A percentile compares a stretch with the other conserved stretches of the same genome.
These are phyloP conservation scores for Troides helena DNA, from an alignment of 2,888 invertebrate species.

Conservation along the genomic window DNA sequence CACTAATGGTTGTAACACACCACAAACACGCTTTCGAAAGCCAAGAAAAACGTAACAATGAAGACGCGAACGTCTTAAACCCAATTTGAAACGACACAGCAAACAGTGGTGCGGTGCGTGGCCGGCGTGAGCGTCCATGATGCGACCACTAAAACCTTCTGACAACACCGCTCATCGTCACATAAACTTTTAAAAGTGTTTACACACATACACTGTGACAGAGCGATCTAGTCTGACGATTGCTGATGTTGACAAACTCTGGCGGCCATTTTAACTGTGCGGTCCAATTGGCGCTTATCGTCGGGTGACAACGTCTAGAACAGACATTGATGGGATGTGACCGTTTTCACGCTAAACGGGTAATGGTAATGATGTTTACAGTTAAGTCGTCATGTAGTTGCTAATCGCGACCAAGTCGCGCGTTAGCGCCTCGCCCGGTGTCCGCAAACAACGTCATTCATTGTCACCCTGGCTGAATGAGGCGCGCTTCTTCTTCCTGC, in stretches of 20 bases:
- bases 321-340: slow-evolving; percentile 30
- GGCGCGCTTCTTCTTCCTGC: slow-evolving; percentile 49
- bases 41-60: slow-evolving; percentile 56
- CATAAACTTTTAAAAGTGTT: slow-evolving; percentile 79
- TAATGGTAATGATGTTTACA: slow-evolving; percentile 77
- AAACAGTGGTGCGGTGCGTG: slow-evolving; percentile 50
- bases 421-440: slow-evolving; percentile 79
- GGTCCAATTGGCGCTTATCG: slow-evolving; percentile 34
- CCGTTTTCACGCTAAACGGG: slow-evolving; percentile 39
- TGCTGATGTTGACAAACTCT: slow-evolving; percentile 58
- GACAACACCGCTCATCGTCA: slow-evolving; percentile 73
- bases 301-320: slow-evolving; percentile 39
- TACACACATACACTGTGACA: slow-evolving; percentile 65
- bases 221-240: slow-evolving; percentile 68
- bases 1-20: slow-evolving; percentile 29
- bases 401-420: slow-evolving; percentile 70
- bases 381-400: slow-evolving; percentile 73
- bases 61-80: slow-evolving; percentile 48
- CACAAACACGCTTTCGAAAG: slow-evolving; percentile 56
- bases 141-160: slow-evolving; percentile 69
- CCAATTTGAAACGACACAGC: slow-evolving; percentile 64
- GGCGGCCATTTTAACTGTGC: slow-evolving; percentile 33
- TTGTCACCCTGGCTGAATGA: slow-evolving; percentile 69
- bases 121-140: slow-evolving; percentile 66
- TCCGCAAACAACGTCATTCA: slow-evolving; percentile 73